A percentile compares a stretch with the other conserved stretches of the same genome.
Conservation (phyloP, 2,888 invertebrate species). For the Acleris holmiana region DNA sequence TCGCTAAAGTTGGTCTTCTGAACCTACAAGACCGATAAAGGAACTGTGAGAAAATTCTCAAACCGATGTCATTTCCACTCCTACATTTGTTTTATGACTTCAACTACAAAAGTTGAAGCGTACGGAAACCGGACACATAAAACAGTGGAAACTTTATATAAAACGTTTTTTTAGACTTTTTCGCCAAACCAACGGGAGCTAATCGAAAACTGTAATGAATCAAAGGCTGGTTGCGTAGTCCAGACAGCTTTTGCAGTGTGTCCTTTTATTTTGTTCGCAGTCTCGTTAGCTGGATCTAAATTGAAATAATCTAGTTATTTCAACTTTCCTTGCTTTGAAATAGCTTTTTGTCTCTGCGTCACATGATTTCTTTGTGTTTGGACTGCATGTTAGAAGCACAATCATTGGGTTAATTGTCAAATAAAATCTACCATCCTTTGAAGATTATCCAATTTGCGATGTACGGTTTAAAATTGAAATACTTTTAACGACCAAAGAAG, state of each 20-base stretch:
- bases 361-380: slow-evolving; percentile 23
- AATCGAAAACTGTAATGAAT: slow-evolving; percentile 82
- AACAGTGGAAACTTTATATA: slow-evolving; percentile 32
- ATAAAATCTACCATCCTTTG: too few species aligned
- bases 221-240: slow-evolving; percentile 76
- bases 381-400: background rate
- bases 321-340: slow-evolving; percentile 47
- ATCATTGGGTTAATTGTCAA: background rate
- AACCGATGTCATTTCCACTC: background rate
- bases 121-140: slow-evolving; percentile 23
- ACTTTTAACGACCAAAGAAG: too few species aligned
- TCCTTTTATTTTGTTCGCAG: slow-evolving; percentile 63
- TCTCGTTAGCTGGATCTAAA: slow-evolving; percentile 71
- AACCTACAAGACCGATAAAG: background rate
- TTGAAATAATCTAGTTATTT: slow-evolving; percentile 72
- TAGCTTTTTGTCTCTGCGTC: slow-evolving; percentile 34
- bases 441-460: too few species aligned
- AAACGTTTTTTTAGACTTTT: slow-evolving; percentile 41
- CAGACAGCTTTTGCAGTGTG: slow-evolving; percentile 62
- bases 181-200: slow-evolving; percentile 60
- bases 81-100: slow-evolving; percentile 3
- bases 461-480: too few species aligned
- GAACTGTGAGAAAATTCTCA: background rate
- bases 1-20: too few species aligned
- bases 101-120: slow-evolving; percentile 25